A percentile compares a stretch with the other conserved stretches of the same genome.
These are phyloP conservation scores for Tragulus kanchil DNA, from an alignment of 2,113 vertebrate genomes.

Conservation along the genomic window DNA sequence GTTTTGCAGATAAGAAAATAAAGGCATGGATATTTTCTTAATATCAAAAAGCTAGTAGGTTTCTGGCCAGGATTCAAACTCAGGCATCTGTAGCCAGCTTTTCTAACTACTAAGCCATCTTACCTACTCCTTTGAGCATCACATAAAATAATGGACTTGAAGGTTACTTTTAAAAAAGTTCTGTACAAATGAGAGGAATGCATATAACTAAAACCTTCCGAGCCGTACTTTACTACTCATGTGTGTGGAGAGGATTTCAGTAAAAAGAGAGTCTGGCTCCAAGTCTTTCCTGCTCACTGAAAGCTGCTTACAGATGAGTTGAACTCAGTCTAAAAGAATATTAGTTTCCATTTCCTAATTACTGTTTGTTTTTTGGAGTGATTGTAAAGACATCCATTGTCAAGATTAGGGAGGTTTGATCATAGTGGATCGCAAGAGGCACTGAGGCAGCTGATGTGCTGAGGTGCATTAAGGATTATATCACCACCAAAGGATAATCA, in stretches of 20 bases:
- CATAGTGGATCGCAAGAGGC: not conserved
- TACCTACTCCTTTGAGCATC: not conserved
- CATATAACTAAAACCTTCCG: conserved; percentile 8
- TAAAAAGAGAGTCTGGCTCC: not conserved
- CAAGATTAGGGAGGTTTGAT: conserved; percentile 43
- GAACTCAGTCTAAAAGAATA: not conserved
- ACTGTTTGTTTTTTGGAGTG: conserved; percentile 34
- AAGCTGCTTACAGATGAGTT: not conserved
- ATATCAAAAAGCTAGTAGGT: not conserved
- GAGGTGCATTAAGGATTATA: conserved; percentile 47
- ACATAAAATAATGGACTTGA: conserved; percentile 32
- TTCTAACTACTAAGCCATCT: not conserved
- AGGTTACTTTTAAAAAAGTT: not conserved
- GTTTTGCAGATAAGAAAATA: not conserved
- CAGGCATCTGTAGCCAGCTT: not conserved
- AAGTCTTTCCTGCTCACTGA: not conserved
- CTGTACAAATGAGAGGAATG: not conserved
- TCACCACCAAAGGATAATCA: conserved; percentile 16
- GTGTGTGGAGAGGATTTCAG: not conserved
- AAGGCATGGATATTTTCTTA: not conserved
- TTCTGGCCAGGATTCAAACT: not conserved
- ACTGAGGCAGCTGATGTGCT: not conserved
- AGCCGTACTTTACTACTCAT: not conserved
- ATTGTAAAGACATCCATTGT: not conserved
- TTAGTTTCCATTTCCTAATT: conserved; percentile 9